Evolutionary conservation across 2,797 vertebrate genomes (phyloP).

Genomic region (Alosa sapidissima): DNA sequence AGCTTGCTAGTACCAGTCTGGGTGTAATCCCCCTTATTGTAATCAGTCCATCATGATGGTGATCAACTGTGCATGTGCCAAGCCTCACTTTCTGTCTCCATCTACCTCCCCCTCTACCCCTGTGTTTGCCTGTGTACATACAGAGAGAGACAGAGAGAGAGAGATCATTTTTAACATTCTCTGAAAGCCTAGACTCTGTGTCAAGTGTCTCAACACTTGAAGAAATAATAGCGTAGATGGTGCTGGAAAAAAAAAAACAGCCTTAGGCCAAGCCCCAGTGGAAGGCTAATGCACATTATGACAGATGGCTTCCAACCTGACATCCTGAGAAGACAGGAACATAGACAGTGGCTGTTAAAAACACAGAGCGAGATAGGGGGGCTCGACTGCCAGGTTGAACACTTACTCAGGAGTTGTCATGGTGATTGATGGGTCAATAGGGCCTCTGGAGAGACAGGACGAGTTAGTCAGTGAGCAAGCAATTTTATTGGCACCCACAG

Average conservation of each 20-base stretch:
- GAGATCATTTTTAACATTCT: constrained; percentile 17
- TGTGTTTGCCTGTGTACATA: too few species aligned
- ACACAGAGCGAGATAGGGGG: neutral
- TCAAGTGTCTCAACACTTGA: constrained; percentile 33
- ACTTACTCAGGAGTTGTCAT: constrained; percentile 44
- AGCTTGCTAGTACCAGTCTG: constrained; percentile 8
- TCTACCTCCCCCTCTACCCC: neutral
- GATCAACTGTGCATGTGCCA: constrained; percentile 9
- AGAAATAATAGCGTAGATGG: constrained; percentile 40
- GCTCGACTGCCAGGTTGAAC: constrained; percentile 40
- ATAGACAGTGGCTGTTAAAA: constrained; percentile 23
- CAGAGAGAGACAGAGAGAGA: constrained; percentile 2
- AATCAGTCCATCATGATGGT: constrained; percentile 26
- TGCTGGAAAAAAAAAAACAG: constrained; percentile 51
- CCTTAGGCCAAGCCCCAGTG: constrained; percentile 43
- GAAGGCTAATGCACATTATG: constrained; percentile 47
- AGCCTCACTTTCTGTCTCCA: neutral
- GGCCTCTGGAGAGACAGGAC: constrained; percentile 32
- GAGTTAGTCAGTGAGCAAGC: constrained; percentile 47
- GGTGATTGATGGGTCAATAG: constrained; percentile 47
- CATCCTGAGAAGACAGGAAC: constrained; percentile 40
- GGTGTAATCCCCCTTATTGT: constrained; percentile 16
- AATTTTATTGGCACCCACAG: constrained; percentile 35
- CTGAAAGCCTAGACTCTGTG: constrained; percentile 31
- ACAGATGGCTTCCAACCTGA: constrained; percentile 48